These are phyloP conservation scores for Procavia capensis DNA, from an alignment of 2,113 vertebrate genomes.

Conservation along the genomic window DNA sequence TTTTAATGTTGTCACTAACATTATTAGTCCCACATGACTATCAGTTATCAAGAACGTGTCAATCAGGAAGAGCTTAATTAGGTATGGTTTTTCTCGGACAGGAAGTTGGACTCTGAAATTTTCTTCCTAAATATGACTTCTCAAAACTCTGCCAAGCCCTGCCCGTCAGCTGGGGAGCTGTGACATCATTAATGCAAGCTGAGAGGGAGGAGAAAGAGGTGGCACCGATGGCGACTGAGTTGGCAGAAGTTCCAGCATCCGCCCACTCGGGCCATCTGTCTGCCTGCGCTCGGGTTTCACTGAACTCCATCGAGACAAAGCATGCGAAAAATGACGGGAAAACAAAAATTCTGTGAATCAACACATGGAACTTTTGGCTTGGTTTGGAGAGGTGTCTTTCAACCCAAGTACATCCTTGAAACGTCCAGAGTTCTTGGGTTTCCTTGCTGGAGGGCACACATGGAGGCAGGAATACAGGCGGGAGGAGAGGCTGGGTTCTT, in stretches of 20 bases:
- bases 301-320: neutral
- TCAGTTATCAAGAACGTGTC: neutral
- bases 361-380: fast-evolving
- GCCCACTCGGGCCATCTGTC: neutral
- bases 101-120: neutral
- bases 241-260: neutral
- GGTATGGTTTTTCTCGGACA: neutral
- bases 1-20: fast-evolving
- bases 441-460: neutral
- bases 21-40: too few relatives aligned
- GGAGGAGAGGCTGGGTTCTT: neutral
- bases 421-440: neutral
- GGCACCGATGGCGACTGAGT: neutral
- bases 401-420: fast-evolving
- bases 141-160: neutral
- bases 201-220: neutral
- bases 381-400: too few relatives aligned
- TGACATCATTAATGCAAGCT: neutral
- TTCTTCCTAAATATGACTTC: neutral
- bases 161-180: neutral
- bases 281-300: neutral
- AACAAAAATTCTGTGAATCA: neutral
- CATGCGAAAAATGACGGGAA: too few relatives aligned
- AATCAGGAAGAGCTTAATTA: neutral
- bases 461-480: neutral